A percentile compares a stretch with the other conserved stretches of the same genome.
Evolutionary conservation across 2,888 invertebrate genomes (phyloP).

Genomic region (Stenodema calcarata): DNA sequence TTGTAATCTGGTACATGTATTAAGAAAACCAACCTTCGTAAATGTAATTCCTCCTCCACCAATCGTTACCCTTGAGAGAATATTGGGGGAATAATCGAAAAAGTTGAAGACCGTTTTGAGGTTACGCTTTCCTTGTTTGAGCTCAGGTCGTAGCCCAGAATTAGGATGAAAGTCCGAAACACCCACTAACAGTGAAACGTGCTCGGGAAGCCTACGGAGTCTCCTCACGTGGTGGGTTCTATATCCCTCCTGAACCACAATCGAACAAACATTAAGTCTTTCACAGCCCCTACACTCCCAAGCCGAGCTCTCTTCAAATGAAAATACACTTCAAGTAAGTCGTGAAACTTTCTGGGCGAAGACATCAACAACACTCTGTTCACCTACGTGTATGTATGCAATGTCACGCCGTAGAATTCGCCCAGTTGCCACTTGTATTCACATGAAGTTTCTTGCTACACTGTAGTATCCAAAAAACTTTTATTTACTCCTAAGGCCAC

Average conservation of each 20-base stretch:
- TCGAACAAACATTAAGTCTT: constrained; percentile 24
- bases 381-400: neutral
- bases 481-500: too few species aligned
- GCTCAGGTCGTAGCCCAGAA: neutral
- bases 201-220: neutral
- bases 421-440: too few species aligned
- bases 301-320: neutral
- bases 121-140: neutral
- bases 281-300: neutral
- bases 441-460: too few species aligned
- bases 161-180: constrained; percentile 24
- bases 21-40: too few species aligned
- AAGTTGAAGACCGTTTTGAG: neutral
- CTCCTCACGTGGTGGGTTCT: constrained; percentile 4
- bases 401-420: neutral
- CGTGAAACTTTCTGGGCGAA: neutral
- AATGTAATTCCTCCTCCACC: neutral
- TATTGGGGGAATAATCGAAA: neutral
- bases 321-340: neutral
- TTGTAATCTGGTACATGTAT: too few species aligned
- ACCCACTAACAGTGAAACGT: constrained; percentile 8
- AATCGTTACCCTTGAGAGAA: neutral
- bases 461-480: too few species aligned
- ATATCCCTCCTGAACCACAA: neutral
- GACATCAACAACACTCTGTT: neutral